phyloP scores from a whole-genome alignment of 2,113 vertebrate species.

The Pseudois nayaur region DNA sequence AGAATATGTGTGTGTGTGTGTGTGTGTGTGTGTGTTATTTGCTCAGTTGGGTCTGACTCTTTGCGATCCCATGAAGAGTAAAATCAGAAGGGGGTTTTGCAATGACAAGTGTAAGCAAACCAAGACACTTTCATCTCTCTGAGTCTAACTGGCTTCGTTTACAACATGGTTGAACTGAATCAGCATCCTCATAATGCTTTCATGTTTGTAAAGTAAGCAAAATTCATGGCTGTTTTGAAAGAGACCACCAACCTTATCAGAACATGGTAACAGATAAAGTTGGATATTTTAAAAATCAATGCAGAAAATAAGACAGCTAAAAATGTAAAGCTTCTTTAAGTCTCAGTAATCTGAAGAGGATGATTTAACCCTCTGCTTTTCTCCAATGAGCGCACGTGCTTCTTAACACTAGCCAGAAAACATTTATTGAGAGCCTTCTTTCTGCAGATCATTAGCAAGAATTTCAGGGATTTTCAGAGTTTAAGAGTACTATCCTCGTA shows the following conservation, averaged over 20 bases:
- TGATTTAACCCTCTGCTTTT: not conserved
- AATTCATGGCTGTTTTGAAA: not conserved
- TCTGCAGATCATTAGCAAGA: not conserved
- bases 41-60: not conserved
- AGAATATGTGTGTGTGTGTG: not conserved
- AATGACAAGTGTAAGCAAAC: not conserved
- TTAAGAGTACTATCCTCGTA: not conserved
- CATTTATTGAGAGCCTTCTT: not conserved
- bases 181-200: not conserved
- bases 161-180: not conserved
- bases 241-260: not conserved
- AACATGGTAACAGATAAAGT: not conserved
- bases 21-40: not conserved
- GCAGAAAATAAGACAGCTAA: not conserved
- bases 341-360: not conserved
- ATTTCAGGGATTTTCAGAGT: not conserved
- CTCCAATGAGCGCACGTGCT: fast-evolving
- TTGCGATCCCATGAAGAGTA: not conserved
- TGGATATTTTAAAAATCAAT: not conserved
- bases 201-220: not conserved
- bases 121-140: not conserved
- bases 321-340: not conserved
- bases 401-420: not conserved
- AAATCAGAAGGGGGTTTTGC: not conserved
- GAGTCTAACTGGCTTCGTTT: not conserved